These are phyloP conservation scores for Lysandra coridon DNA, from an alignment of 2,888 invertebrate genomes.

Conservation along the genomic window DNA sequence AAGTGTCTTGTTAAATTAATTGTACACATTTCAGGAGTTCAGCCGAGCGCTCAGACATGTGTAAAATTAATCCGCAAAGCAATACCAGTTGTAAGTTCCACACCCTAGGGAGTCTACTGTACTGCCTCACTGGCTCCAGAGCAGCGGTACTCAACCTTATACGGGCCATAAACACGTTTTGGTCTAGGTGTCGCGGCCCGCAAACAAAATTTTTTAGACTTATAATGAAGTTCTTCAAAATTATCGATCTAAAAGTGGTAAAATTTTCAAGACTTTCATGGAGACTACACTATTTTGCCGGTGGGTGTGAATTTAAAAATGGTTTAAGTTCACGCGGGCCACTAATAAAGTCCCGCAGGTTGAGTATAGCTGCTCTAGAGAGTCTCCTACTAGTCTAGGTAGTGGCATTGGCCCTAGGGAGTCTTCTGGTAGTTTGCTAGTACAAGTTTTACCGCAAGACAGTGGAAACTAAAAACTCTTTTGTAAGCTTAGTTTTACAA, in stretches of 20 bases:
- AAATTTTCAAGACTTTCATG: too few relatives aligned
- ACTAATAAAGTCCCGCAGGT: too few relatives aligned
- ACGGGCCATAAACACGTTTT: too few relatives aligned
- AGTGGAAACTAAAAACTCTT: neutral
- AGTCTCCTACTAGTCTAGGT: neutral
- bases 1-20: neutral
- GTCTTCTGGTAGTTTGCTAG: neutral
- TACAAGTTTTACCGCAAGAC: neutral
- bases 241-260: too few relatives aligned
- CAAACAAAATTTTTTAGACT: too few relatives aligned
- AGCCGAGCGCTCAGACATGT: slow-evolving; percentile 1
- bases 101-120: neutral
- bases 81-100: neutral
- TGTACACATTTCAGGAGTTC: neutral
- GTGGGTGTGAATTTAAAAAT: too few relatives aligned
- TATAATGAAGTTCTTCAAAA: too few relatives aligned
- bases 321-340: too few relatives aligned
- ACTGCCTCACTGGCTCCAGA: neutral
- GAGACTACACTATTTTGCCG: too few relatives aligned
- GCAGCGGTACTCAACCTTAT: too few relatives aligned
- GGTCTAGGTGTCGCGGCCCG: too few relatives aligned
- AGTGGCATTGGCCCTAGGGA: neutral
- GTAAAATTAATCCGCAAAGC: slow-evolving; percentile 11
- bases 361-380: too few relatives aligned
- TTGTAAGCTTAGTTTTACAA: neutral